Conservation (phyloP, 2,113 vertebrate genomes). For the Tangachromis dhanisi region DNA sequence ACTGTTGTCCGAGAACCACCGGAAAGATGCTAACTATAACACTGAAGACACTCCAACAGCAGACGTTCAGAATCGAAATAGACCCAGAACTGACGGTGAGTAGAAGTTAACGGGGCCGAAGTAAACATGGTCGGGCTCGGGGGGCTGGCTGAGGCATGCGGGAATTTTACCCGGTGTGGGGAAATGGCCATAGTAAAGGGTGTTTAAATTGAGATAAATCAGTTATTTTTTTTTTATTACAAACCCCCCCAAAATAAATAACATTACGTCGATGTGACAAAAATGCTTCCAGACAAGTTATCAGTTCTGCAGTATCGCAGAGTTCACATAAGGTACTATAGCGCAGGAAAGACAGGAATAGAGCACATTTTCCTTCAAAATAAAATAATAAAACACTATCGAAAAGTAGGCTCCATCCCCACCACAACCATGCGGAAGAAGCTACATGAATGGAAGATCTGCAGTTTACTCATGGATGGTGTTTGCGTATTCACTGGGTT, state of each 20-base stretch:
- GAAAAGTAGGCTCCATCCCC: not conserved
- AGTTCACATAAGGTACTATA: not conserved
- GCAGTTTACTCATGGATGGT: not conserved
- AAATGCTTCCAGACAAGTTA: not conserved
- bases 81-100: constrained; percentile 71
- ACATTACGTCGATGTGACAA: not conserved
- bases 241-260: not conserved
- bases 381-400: not conserved
- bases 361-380: not conserved
- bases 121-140: constrained; percentile 53
- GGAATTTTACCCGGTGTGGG: not conserved
- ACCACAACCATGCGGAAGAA: not conserved
- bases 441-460: not conserved
- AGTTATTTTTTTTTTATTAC: not conserved
- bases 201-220: fast-evolving
- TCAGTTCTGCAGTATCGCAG: not conserved
- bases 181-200: not conserved
- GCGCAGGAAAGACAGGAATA: not conserved
- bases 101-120: constrained; percentile 41
- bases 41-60: constrained; percentile 75
- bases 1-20: not conserved
- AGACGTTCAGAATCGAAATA: constrained; percentile 72
- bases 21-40: constrained; percentile 70
- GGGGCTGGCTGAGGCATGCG: not conserved
- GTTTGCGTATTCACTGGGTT: not conserved